Conservation (phyloP, 2,888 invertebrate genomes). For the Tortricodes alternella region DNA sequence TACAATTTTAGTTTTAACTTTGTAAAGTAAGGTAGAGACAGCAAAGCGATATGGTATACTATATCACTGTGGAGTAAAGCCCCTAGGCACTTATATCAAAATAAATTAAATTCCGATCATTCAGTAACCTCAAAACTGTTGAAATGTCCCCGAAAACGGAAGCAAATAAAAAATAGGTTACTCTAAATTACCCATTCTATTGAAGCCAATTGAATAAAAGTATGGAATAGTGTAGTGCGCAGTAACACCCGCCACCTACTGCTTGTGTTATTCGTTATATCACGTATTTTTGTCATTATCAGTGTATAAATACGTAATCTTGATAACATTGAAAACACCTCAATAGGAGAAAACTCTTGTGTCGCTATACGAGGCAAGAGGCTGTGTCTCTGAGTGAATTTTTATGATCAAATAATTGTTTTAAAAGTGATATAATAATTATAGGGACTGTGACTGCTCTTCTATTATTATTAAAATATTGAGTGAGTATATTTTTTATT, state of each 20-base stretch:
- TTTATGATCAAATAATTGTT: too few relatives aligned
- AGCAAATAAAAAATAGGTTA: conserved; percentile 22
- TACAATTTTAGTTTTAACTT: too few relatives aligned
- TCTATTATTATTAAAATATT: too few relatives aligned
- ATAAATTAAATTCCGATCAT: too few relatives aligned
- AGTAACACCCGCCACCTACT: conserved; percentile 37
- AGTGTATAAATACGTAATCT: conserved; percentile 11
- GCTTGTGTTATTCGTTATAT: conserved; percentile 38
- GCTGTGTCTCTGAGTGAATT: too few relatives aligned
- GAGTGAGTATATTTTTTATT: too few relatives aligned
- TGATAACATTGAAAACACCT: background rate
- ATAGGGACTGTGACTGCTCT: too few relatives aligned
- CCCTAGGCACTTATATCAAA: too few relatives aligned
- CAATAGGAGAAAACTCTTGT: background rate
- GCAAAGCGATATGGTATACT: too few relatives aligned
- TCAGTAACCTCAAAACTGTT: conserved; percentile 4
- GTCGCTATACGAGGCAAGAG: background rate
- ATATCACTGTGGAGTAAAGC: too few relatives aligned
- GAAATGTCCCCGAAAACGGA: conserved; percentile 1
- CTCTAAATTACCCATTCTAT: conserved; percentile 55
- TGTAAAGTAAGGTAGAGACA: too few relatives aligned
- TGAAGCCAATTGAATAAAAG: conserved; percentile 68
- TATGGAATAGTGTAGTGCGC: conserved; percentile 44
- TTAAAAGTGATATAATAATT: too few relatives aligned
- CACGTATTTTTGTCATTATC: conserved; percentile 3